phyloP scores from a whole-genome alignment of 2,888 invertebrate species.

The Watsonalla binaria region DNA sequence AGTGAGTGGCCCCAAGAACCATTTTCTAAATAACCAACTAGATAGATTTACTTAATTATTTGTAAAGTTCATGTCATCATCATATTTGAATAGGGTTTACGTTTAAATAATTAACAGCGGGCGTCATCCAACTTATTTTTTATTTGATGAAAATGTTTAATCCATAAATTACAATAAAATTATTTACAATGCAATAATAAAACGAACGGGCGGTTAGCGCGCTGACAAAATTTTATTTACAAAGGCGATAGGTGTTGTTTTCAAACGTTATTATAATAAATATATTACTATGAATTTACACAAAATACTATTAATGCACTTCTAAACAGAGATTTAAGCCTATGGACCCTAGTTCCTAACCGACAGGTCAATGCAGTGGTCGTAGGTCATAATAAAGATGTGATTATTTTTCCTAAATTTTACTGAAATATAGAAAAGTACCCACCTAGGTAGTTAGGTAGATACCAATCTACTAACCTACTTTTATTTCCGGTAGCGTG shows the following conservation, averaged over 20 bases:
- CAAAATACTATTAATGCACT: neutral
- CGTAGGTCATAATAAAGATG: too few relatives aligned
- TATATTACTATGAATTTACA: neutral
- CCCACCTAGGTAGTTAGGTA: too few relatives aligned
- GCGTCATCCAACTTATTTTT: constrained; percentile 59
- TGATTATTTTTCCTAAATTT: too few relatives aligned
- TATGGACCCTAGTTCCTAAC: neutral
- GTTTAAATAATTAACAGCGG: constrained; percentile 8
- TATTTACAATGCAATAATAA: constrained; percentile 72
- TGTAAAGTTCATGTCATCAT: too few relatives aligned
- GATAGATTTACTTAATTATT: too few relatives aligned
- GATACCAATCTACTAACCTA: too few relatives aligned
- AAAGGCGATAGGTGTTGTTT: constrained; percentile 46
- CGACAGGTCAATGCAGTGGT: too few relatives aligned
- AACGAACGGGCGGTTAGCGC: constrained; percentile 49
- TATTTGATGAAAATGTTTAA: constrained; percentile 75
- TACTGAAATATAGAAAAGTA: too few relatives aligned
- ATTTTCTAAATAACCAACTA: too few relatives aligned
- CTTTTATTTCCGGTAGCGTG: too few relatives aligned
- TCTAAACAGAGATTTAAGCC: neutral
- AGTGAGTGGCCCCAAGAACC: too few relatives aligned
- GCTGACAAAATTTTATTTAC: constrained; percentile 54
- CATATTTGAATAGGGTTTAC: neutral
- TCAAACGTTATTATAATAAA: neutral
- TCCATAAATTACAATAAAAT: constrained; percentile 74